Conservation (phyloP, 2,888 invertebrate species). For the Meloe dianella region DNA sequence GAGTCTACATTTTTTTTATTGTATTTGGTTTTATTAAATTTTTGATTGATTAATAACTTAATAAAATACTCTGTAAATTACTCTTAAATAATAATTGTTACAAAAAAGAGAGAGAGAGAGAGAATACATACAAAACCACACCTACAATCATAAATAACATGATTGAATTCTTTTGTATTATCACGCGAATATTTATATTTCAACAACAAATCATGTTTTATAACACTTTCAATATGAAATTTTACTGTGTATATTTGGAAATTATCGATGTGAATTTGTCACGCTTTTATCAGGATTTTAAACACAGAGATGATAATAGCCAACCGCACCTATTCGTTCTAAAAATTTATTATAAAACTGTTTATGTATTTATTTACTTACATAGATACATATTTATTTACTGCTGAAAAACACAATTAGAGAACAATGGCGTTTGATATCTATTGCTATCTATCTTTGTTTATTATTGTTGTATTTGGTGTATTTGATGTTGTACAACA, state of each 20-base stretch:
- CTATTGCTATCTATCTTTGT: constrained; percentile 11
- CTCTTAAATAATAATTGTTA: neutral
- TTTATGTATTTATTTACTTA: neutral
- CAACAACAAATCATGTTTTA: constrained; percentile 12
- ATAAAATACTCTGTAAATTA: neutral
- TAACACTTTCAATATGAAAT: constrained; percentile 11
- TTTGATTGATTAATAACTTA: neutral
- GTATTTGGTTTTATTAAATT: neutral
- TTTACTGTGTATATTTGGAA: constrained; percentile 5
- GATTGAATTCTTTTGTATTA: constrained; percentile 9
- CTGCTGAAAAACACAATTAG: neutral
- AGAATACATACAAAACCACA: neutral
- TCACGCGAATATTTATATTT: constrained; percentile 13
- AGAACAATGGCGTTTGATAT: constrained; percentile 33
- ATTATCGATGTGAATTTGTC: constrained; percentile 10
- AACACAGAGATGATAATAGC: neutral
- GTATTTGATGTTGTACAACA: constrained; percentile 27
- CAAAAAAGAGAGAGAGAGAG: neutral
- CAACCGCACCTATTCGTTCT: constrained; percentile 1
- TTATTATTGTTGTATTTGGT: constrained; percentile 13
- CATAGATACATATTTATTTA: neutral
- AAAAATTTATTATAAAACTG: neutral
- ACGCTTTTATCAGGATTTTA: constrained; percentile 9
- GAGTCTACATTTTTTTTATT: constrained; percentile 33
- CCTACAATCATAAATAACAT: constrained; percentile 5